Evolutionary conservation across 2,888 invertebrate species (phyloP), one percentile per base, ranked within the genome.

Genomic region (Acleris emargana): DNA sequence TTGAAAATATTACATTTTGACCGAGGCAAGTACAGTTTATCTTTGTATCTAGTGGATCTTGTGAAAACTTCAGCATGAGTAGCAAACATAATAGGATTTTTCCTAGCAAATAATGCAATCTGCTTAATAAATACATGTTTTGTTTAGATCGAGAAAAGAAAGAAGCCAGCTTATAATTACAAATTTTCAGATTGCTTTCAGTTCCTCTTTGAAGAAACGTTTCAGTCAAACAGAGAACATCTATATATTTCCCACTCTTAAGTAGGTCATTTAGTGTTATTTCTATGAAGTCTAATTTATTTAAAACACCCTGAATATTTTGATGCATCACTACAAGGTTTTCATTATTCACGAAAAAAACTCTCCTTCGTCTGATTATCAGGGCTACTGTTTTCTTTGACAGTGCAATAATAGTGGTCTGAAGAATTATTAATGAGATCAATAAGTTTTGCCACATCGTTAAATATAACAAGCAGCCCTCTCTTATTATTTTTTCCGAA

Each of bases 241-340:
- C 47, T 4, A 47, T 9, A 7, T 32, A 3, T 3, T 32, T 18
- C 1, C 58, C 58, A 2, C 18, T 16, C 32, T 18, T 58, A 13
- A 11, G 1, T 3, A 58, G 6, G 5, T 58, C 58, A 13, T 49
- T 58, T 49, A 58, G 49, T 47, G 47, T 20, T 32, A 50, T 50
- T 20, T 50, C 38, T 11, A 38, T 38, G 13, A 7, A 38, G 13
- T 38, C 38, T 38, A 38, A 6, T 13, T 47, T 58, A 11, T 50
- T 58, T 38, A 58, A 18, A 3, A 50, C 49, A n/a, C 49, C 58
- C 28, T 49, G 49, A 38, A 50, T 50, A 50, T 58, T 58, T 18
- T 58, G 58, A 58, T 58, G 58, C 49, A 58, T 32, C 1, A 58
- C 22, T 22, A 22, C 2, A 22, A 22, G 3, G 22, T 22, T 22